phyloP scores from a whole-genome alignment of 1,140 invertebrate genomes.

The Drosophila setifemur region DNA sequence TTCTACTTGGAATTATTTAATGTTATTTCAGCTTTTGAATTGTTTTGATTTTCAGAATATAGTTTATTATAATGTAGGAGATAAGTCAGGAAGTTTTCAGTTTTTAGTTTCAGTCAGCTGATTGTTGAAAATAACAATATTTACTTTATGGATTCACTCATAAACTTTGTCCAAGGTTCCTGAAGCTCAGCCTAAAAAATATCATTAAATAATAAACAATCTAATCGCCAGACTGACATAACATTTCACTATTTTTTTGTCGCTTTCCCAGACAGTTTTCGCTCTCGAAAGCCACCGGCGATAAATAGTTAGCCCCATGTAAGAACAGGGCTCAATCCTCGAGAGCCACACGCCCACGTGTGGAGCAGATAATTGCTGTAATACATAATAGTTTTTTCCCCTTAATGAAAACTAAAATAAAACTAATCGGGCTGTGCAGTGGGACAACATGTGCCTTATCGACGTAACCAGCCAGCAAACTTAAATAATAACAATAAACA shows the following conservation, averaged over 20 bases:
- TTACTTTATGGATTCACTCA: background rate
- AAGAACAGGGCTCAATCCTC: conserved; percentile 2
- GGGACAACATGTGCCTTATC: conserved; percentile 46
- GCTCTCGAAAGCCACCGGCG: background rate
- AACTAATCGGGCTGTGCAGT: conserved; percentile 11
- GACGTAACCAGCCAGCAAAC: conserved; percentile 59
- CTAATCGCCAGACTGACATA: conserved; percentile 14
- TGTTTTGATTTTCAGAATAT: too few relatives aligned
- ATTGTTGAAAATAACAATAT: background rate
- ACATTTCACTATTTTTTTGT: conserved; percentile 16
- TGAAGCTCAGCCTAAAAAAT: background rate
- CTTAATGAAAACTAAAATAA: conserved; percentile 44
- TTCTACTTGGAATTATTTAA: too few relatives aligned
- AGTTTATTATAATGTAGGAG: too few relatives aligned
- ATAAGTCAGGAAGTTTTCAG: too few relatives aligned
- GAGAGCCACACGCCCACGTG: conserved; percentile 12
- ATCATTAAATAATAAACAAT: conserved; percentile 11
- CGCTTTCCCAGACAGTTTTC: conserved; percentile 7
- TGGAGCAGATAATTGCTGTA: conserved; percentile 8
- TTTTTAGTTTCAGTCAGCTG: too few relatives aligned
- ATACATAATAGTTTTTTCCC: conserved; percentile 24
- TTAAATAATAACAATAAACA: conserved; percentile 64
- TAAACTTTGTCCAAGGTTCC: background rate
- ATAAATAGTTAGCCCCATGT: conserved; percentile 2
- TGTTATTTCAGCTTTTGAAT: too few relatives aligned